Conservation (phyloP, 2,888 invertebrate genomes). For the Cataglyphis albicans region DNA sequence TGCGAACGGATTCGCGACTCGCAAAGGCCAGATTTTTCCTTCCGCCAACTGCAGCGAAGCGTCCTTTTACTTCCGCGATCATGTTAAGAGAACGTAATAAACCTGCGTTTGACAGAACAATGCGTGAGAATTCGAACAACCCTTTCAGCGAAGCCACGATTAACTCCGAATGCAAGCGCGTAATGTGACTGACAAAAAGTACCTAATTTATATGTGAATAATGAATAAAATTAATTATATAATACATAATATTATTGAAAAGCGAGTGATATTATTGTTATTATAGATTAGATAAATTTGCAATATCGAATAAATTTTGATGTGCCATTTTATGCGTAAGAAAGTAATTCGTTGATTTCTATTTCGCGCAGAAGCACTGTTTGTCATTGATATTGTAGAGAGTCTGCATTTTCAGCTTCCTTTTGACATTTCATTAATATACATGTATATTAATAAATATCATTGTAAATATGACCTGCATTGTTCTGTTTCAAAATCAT, state of each 20-base stretch:
- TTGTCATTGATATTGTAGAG: neutral
- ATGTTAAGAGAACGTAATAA: constrained; percentile 22
- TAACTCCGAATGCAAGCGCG: neutral
- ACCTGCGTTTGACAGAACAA: neutral
- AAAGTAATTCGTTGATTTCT: constrained; percentile 1
- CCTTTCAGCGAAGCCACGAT: neutral
- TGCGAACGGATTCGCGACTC: constrained; percentile 50
- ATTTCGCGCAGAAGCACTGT: constrained; percentile 7
- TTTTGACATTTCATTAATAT: neutral
- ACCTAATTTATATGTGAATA: neutral
- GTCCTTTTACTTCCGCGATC: constrained; percentile 45
- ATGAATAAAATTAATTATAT: constrained; percentile 6
- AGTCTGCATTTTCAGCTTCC: neutral
- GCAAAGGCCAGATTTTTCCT: constrained; percentile 65
- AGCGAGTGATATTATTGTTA: neutral
- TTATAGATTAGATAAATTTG: neutral
- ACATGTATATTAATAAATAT: neutral
- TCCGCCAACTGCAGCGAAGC: constrained; percentile 47
- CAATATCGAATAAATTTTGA: neutral
- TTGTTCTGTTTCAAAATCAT: constrained; percentile 4
- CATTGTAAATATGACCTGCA: neutral
- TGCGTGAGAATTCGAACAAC: neutral
- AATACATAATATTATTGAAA: neutral
- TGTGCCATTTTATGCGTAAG: neutral
- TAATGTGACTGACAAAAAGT: neutral